A percentile compares a stretch with the other conserved stretches of the same genome.
phyloP scores from a whole-genome alignment of 2,797 vertebrate species.

The Mus caroli region DNA sequence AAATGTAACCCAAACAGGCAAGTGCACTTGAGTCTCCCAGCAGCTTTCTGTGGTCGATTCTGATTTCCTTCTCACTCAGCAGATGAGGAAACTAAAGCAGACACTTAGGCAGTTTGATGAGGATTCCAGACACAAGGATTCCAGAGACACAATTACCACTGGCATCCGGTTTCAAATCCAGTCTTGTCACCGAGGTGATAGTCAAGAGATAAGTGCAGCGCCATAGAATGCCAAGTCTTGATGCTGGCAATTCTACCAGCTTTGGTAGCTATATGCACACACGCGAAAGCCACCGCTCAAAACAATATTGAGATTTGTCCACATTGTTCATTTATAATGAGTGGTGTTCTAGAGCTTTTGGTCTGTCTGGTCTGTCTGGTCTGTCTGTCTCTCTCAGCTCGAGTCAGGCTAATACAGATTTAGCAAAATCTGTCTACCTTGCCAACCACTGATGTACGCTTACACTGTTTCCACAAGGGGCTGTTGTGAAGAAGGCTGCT shows the following conservation, averaged over 20 bases:
- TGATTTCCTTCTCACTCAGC: background rate
- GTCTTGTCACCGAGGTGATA: background rate
- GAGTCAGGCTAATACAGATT: background rate
- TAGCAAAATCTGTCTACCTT: background rate
- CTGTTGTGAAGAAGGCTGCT: background rate
- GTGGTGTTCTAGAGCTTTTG: background rate
- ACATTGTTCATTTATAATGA: background rate
- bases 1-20: background rate
- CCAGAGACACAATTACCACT: background rate
- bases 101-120: background rate
- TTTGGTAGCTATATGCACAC: background rate
- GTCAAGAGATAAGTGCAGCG: background rate
- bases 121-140: background rate
- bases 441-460: background rate
- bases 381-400: background rate
- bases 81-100: constrained; percentile 2
- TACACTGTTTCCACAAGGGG: background rate
- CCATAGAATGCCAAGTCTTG: background rate
- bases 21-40: background rate
- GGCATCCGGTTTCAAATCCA: background rate
- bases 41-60: background rate
- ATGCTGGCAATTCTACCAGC: background rate
- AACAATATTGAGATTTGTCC: background rate
- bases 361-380: background rate
- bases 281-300: background rate